Evolutionary conservation across 2,888 invertebrate species (phyloP), one percentile per base, ranked within the genome.

Genomic region (Chrysopilus asiliformis): DNA sequence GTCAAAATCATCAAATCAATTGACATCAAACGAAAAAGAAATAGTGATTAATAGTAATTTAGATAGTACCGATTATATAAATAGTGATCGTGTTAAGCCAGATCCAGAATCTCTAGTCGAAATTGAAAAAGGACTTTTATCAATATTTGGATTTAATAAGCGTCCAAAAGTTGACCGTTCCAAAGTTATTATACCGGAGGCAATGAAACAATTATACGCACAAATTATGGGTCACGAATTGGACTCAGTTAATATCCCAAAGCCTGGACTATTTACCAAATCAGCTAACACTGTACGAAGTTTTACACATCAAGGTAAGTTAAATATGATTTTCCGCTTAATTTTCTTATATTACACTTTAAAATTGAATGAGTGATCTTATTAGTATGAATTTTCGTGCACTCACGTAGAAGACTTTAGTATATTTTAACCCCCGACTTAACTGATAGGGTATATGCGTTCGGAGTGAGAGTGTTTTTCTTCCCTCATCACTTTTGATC

Each of bases 281-380:
- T 76, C 77, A 48, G 84, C 87, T 48, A 87, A 89, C 64, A 87
- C 86, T 38, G 80, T 85, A 45, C 70, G 87, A 57, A 82, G 83
- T 62, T 87, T 80, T 68, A 74, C 76, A 54, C 86, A 86, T 68
- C 68, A 72, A 61, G 79, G 80, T 80, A 59, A 68, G 73, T 65
- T 42, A n/a, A n/a, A n/a, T n/a, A n/a, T n/a, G n/a, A n/a, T n/a
- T n/a, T n/a, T n/a, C n/a, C n/a, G n/a, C n/a, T n/a, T n/a, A n/a
- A n/a, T n/a, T n/a, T n/a, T n/a, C n/a, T n/a, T n/a, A n/a, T n/a
- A n/a, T n/a, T n/a, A n/a, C n/a, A n/a, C n/a, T n/a, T n/a, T n/a
- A n/a, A n/a, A n/a, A n/a, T n/a, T n/a, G n/a, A n/a, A n/a, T n/a
- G n/a, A n/a, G n/a, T n/a, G n/a, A n/a, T n/a, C n/a, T n/a, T n/a